Percentiles rank a stretch among this genome's conserved stretches.
These are phyloP conservation scores for Drosophila fulvimacula DNA, from an alignment of 2,888 invertebrate species.

Conservation along the genomic window DNA sequence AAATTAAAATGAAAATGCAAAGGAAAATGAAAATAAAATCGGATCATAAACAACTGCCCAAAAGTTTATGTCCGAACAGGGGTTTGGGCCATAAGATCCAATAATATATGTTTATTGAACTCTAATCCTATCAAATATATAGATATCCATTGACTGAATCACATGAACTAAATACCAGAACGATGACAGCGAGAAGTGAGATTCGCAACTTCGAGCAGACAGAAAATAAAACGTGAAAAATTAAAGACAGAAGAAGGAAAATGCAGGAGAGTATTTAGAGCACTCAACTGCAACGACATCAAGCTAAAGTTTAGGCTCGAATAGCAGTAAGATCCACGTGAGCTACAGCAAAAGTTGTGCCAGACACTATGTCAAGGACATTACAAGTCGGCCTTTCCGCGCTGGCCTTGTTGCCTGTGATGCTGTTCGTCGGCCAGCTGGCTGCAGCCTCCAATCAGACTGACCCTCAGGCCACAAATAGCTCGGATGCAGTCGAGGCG, in stretches of 20 bases:
- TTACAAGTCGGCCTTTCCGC: conserved; percentile 2
- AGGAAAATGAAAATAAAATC: conserved; percentile 32
- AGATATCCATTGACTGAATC: conserved; percentile 25
- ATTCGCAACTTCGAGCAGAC: conserved; percentile 29
- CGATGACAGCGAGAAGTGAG: conserved; percentile 45
- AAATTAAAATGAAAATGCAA: not conserved
- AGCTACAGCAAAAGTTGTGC: conserved; percentile 1
- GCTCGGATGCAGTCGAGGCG: conserved; percentile 12
- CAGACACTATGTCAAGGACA: conserved; percentile 39
- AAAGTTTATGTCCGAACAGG: conserved; percentile 6
- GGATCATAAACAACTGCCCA: conserved; percentile 57
- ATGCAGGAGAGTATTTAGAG: conserved; percentile 43
- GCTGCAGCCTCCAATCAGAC: conserved; percentile 15
- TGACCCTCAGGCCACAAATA: not conserved
- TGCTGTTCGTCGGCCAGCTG: conserved; percentile 7
- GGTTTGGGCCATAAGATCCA: not conserved
- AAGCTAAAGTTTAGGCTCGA: conserved; percentile 8
- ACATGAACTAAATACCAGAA: conserved; percentile 25
- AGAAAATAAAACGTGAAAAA: conserved; percentile 31
- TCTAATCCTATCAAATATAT: not conserved
- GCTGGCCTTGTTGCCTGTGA: conserved; percentile 15
- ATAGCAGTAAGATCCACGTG: conserved; percentile 5
- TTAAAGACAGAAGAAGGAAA: conserved; percentile 9
- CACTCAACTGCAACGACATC: conserved; percentile 29
- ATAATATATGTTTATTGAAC: conserved; percentile 6